These are phyloP conservation scores for Nasonia giraulti DNA, from an alignment of 1,140 invertebrate species.

Conservation along the genomic window DNA sequence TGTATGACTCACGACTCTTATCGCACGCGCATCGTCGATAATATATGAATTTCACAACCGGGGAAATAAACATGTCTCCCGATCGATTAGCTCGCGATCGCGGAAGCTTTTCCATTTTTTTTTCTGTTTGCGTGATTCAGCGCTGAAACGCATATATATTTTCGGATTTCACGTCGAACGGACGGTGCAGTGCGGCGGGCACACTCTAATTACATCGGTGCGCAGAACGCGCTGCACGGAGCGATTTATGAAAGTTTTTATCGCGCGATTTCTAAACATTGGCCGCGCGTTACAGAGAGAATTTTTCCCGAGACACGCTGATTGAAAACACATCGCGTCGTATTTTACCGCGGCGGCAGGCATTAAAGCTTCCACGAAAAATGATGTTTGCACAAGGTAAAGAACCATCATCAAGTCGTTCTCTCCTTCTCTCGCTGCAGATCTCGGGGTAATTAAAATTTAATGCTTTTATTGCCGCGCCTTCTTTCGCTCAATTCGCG, in stretches of 20 bases:
- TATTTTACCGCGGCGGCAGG: not conserved
- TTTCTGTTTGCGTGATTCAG: conserved; percentile 26
- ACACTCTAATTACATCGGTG: conserved; percentile 37
- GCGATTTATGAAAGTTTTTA: conserved; percentile 50
- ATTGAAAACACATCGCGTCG: conserved; percentile 36
- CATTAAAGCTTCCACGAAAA: conserved; percentile 47
- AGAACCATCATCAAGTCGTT: conserved; percentile 22
- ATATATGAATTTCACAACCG: no score
- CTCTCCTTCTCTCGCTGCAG: not conserved
- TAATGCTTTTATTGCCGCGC: conserved; percentile 13
- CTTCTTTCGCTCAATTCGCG: no score
- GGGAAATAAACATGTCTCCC: no score
- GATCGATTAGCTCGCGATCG: not conserved
- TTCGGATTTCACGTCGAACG: conserved; percentile 24
- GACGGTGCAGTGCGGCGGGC: not conserved
- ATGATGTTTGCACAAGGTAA: conserved; percentile 39
- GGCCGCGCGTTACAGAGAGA: not conserved
- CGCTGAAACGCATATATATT: not conserved
- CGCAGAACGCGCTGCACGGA: conserved; percentile 48
- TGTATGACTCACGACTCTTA: no score
- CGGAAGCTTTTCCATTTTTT: not conserved
- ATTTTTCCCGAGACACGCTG: not conserved
- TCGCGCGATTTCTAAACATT: conserved; percentile 41
- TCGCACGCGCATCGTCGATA: no score
- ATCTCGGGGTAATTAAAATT: conserved; percentile 23